Base-by-base conservation (phyloP, 2,888 invertebrate genomes). In the Lasioglossum figueresi region DNA sequence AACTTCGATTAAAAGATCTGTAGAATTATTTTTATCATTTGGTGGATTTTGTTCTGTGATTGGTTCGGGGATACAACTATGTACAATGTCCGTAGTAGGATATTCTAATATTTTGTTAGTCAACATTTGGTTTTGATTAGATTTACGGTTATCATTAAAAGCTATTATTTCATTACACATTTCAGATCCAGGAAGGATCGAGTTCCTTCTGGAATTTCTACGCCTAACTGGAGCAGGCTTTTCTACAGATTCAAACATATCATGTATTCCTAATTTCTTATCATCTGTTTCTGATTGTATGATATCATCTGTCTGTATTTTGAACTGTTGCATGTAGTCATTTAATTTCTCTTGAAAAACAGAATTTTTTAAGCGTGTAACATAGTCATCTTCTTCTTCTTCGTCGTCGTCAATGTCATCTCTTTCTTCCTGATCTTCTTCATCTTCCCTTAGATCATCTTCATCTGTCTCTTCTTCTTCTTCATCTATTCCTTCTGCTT, bases 331-430 rank as follows among this genome's bases (percentile, higher is more conserved):
- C 96, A 98, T 97, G 76, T 96, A 96, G 85, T 96, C 96, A 85
- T 97, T 97, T 31, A 98, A 95, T 93, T 97, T 97, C 86, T 97
- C 97, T 85, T 96, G 95, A 87, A 97, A 96, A 87, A 97, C 96
- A 71, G 97, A 96, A 86, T 96, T 96, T 91, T 97, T 96, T 8
- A 95, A 93, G 89, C 95, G 95, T 95, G 83, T 96, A 96, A 40
- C 93, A 84, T 95, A 95, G 8, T 94, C 94, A 76, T 96, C 96
- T 78, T 96, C 88, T 82, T 95, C 96, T 83, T 96, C 96, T 82
- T 73, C 63, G 5, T 79, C 79, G 10, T 66, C 66, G 1, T 81
- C 81, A 2, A 76, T 80, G 6, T 70, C 52, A 40, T 68, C 37
- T 27, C 48, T 45, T 34, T 76, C 63, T 37, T 34, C 45, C 40